These are phyloP conservation scores for Pantelozetes paolii DNA, from an alignment of 2,888 invertebrate species.

Conservation along the genomic window DNA sequence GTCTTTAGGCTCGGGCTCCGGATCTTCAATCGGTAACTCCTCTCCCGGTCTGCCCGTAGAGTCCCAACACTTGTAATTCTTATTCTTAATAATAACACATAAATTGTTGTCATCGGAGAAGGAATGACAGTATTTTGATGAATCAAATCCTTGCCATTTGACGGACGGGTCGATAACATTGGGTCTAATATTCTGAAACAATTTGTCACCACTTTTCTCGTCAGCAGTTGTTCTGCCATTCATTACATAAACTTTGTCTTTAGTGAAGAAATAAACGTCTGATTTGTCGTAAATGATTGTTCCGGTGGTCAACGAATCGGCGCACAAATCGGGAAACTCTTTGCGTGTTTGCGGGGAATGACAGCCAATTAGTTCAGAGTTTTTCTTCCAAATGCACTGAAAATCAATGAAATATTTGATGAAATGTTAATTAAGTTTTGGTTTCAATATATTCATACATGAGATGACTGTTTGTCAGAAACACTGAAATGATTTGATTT, in stretches of 20 bases:
- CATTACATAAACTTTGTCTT: not conserved
- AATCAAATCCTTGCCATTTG: constrained; percentile 11
- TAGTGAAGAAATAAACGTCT: constrained; percentile 18
- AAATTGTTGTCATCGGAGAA: not conserved
- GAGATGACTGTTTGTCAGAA: not conserved
- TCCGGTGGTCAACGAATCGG: constrained; percentile 4
- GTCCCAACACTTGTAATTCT: constrained; percentile 12
- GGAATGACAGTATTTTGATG: not conserved
- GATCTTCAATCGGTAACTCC: not conserved
- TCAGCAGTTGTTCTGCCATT: not conserved
- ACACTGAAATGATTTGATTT: constrained; percentile 1
- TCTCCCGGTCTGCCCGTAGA: not conserved
- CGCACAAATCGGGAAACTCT: constrained; percentile 7
- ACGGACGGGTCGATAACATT: not conserved
- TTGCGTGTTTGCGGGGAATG: not conserved
- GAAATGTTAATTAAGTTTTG: not conserved
- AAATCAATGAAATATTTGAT: not conserved
- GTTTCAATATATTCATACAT: not conserved
- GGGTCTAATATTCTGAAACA: not conserved
- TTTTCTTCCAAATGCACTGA: constrained; percentile 26
- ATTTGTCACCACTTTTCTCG: not conserved
- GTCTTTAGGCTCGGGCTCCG: not conserved
- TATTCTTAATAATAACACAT: not conserved
- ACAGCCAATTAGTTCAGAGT: not conserved
- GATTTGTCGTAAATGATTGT: constrained; percentile 5